Conservation (phyloP, 2,113 vertebrate species). For the Thomomys bottae region DNA sequence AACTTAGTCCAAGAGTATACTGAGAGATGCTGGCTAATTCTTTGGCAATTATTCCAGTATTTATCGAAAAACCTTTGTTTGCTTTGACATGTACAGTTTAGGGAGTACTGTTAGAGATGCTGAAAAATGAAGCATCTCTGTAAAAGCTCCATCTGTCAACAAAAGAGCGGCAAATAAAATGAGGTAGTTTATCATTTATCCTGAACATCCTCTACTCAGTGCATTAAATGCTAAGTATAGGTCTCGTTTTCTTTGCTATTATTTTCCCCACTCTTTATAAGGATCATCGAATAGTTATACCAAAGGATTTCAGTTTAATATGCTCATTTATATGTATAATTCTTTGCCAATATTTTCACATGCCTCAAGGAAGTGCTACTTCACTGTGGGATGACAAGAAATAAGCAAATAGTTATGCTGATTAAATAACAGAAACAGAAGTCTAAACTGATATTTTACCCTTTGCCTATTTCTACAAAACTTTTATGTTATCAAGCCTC, state of each 20-base stretch:
- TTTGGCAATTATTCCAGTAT: slow-evolving; percentile 39
- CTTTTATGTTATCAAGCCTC: neutral
- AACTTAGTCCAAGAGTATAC: slow-evolving; percentile 10
- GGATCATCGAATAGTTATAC: too few relatives aligned
- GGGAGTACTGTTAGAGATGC: slow-evolving; percentile 21
- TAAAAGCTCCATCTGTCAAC: slow-evolving; percentile 32
- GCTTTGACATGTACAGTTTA: slow-evolving; percentile 40
- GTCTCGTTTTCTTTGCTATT: neutral
- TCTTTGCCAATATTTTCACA: neutral
- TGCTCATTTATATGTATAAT: too few relatives aligned
- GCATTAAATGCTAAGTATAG: neutral
- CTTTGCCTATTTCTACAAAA: neutral
- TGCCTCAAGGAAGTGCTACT: neutral
- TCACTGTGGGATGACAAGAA: neutral
- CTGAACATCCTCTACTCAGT: neutral
- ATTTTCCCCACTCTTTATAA: too few relatives aligned
- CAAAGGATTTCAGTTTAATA: too few relatives aligned
- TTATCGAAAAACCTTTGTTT: slow-evolving; percentile 41
- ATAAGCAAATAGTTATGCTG: neutral
- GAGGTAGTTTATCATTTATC: neutral
- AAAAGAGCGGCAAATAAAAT: slow-evolving; percentile 20
- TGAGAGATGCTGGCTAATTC: neutral
- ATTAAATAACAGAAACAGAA: slow-evolving; percentile 23
- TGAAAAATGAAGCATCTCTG: slow-evolving; percentile 52
- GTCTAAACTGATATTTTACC: neutral